Percentiles rank a stretch among this genome's conserved stretches.
These are phyloP conservation scores for Hydrozoanthus tunicans DNA, from an alignment of 64 coral and sea anemone genomes.

Conservation along the genomic window DNA sequence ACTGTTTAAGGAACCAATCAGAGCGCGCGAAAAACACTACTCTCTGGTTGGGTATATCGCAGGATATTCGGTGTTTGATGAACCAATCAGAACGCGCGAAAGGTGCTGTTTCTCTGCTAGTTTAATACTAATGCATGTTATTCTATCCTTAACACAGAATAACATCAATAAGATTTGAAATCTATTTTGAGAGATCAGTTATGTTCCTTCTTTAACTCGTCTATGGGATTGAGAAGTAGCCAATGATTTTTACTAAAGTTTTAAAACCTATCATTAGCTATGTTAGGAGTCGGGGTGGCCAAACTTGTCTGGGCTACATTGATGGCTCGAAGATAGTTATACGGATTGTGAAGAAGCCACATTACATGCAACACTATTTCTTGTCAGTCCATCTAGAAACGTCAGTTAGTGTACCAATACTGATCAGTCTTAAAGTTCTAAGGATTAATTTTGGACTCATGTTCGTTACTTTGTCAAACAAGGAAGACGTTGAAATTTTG, in stretches of 20 bases:
- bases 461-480: slow-evolving; percentile 11
- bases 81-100: too few relatives aligned
- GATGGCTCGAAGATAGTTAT: slow-evolving; percentile 58
- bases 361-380: slow-evolving; percentile 22
- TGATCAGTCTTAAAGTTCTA: slow-evolving; percentile 16
- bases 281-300: slow-evolving; percentile 51
- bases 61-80: too few relatives aligned
- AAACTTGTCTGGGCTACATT: slow-evolving; percentile 61
- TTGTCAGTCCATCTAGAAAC: slow-evolving; percentile 44
- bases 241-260: slow-evolving; percentile 73
- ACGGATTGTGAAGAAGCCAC: slow-evolving; percentile 34
- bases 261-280: slow-evolving; percentile 61
- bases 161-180: slow-evolving; percentile 69
- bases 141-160: slow-evolving; percentile 48
- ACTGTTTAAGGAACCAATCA: too few relatives aligned
- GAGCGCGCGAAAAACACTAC: too few relatives aligned
- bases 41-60: too few relatives aligned
- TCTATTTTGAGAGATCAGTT: slow-evolving; percentile 65
- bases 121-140: slow-evolving; percentile 55
- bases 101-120: too few relatives aligned
- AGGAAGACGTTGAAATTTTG: slow-evolving; percentile 45
- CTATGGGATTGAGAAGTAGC: slow-evolving; percentile 68
- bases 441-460: slow-evolving; percentile 23
- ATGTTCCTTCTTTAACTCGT: slow-evolving; percentile 62
- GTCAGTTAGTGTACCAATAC: slow-evolving; percentile 36